A percentile compares a stretch with the other conserved stretches of the same genome.
Evolutionary conservation across 2,113 vertebrate genomes (phyloP).

Genomic region (Microtus richardsoni): DNA sequence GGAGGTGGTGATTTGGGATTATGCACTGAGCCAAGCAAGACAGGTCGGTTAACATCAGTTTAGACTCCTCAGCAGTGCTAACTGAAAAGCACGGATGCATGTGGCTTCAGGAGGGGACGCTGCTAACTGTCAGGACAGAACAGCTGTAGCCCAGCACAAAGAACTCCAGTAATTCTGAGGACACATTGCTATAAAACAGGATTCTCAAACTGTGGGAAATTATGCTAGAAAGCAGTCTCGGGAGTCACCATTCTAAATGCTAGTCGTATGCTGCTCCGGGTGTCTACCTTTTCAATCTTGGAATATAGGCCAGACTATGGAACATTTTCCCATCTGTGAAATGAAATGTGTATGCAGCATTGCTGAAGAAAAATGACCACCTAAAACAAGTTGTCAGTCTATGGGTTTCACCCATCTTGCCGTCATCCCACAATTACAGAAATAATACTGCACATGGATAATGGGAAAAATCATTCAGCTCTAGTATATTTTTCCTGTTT

Average conservation of each 20-base stretch:
- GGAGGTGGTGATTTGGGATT: conserved; percentile 70
- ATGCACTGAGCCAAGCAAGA: conserved; percentile 81
- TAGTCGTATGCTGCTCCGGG: background rate
- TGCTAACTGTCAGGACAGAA: background rate
- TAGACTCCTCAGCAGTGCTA: conserved; percentile 34
- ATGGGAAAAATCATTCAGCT: background rate
- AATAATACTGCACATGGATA: background rate
- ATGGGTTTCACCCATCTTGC: background rate
- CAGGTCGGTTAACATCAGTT: conserved; percentile 66
- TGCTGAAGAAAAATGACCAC: background rate
- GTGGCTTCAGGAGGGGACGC: background rate
- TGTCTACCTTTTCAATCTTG: background rate
- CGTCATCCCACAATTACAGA: conserved; percentile 3
- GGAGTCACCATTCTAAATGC: background rate
- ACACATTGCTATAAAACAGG: background rate
- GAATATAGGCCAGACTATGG: background rate
- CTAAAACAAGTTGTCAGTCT: background rate
- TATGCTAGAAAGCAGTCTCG: background rate
- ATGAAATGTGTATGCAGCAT: background rate
- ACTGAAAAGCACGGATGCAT: background rate
- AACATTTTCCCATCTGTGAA: background rate
- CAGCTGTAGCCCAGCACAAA: background rate
- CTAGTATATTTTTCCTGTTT: background rate
- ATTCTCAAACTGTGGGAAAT: background rate
- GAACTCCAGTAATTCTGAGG: background rate